Evolutionary conservation across 2,888 invertebrate species (phyloP).

Genomic region (Lochmaea capreae): DNA sequence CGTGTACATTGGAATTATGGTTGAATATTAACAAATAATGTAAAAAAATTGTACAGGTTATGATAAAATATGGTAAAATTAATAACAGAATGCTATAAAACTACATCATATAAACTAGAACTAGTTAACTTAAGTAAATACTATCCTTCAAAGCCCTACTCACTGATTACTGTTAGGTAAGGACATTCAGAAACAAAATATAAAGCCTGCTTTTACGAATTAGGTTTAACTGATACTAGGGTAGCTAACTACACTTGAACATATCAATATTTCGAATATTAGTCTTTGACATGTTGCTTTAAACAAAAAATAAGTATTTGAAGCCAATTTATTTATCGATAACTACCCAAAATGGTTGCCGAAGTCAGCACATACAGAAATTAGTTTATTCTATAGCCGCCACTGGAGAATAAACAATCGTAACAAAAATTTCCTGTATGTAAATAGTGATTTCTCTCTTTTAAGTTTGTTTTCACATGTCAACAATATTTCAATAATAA

Average conservation of each 20-base stretch:
- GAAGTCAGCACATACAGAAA: slow-evolving; percentile 78
- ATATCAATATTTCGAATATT: too few relatives aligned
- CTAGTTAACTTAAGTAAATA: slow-evolving; percentile 10
- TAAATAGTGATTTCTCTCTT: neutral
- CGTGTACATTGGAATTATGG: slow-evolving; percentile 6
- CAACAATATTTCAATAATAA: neutral
- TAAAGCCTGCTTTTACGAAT: neutral
- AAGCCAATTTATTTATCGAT: too few relatives aligned
- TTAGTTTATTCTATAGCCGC: slow-evolving; percentile 86
- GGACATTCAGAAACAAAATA: neutral
- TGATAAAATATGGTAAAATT: slow-evolving; percentile 16
- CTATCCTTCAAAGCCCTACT: slow-evolving; percentile 9
- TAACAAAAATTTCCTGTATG: neutral
- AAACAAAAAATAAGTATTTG: too few relatives aligned
- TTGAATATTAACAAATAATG: slow-evolving; percentile 11
- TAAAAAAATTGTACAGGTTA: slow-evolving; percentile 15
- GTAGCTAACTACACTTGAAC: too few relatives aligned
- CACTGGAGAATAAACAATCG: slow-evolving; percentile 58
- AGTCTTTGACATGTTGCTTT: too few relatives aligned
- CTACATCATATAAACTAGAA: neutral
- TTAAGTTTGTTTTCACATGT: neutral
- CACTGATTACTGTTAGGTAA: neutral
- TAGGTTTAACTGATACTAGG: too few relatives aligned
- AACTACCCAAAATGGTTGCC: slow-evolving; percentile 87
- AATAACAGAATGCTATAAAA: slow-evolving; percentile 6